Base-by-base conservation (phyloP, 2,888 invertebrate genomes). In the Alviniconcha strummeri region DNA sequence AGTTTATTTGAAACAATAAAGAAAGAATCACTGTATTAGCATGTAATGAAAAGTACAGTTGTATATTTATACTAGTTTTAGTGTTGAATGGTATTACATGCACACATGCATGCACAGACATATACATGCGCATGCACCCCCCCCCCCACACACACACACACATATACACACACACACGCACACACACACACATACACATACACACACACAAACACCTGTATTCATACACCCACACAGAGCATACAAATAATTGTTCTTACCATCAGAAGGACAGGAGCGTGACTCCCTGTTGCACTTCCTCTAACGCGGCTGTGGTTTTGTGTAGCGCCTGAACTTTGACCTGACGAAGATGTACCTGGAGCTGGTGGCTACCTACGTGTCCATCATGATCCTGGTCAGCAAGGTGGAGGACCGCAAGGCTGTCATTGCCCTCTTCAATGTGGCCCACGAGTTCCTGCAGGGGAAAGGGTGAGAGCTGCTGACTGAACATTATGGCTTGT, bases 351-450 rank as follows among this genome's bases (percentile, higher is more conserved):
- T 96, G 89, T 99, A 99, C 94, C 95, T 99, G 88, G 99, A 99
- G 93, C 95, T 99, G 84, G 97, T 99, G 7, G 96, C 97, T 4
- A 98, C 97, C 0, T 99, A 99, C 93, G 97, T 98, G 0, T 97
- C 98, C 7, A 94, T 99, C 67, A 99, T 99, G 99, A 97, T 99
- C 86, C 95, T 99, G 17, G 94, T 99, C n/a, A 99, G 99, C 0
- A 95, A 98, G 90, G 99, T 99, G 0, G 99, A 99, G 94, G 99
- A 99, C 93, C 95, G 99, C 15, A 99, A 99, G 95, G 97, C 98
- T 0, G 99, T 99, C 0, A 94, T 99, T 76, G 99, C 99, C 0
- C 95, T 99, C 36, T 99, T 98, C 93, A 99, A 99, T 95, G 98
- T 98, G 75, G 99, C 99, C 5, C 97, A 98, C 94, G 99, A 99